These are phyloP conservation scores for Perca flavescens DNA, from an alignment of 2,113 vertebrate genomes.

Conservation along the genomic window DNA sequence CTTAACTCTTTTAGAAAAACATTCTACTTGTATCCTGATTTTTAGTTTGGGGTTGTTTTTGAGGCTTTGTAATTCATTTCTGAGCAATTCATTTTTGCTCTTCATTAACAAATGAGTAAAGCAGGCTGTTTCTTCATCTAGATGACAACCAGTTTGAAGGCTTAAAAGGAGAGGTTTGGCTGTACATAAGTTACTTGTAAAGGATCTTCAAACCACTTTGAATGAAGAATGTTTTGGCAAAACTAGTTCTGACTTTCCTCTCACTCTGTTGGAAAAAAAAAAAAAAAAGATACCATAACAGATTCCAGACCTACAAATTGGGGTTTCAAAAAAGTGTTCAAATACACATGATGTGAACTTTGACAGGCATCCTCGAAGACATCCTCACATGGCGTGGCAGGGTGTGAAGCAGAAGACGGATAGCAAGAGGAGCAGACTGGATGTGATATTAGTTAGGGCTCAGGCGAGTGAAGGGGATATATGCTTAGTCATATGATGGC, in stretches of 20 bases:
- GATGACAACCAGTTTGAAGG: slow-evolving; percentile 7
- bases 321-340: background rate
- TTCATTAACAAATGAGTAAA: background rate
- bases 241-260: background rate
- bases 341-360: slow-evolving; percentile 15
- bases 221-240: slow-evolving; percentile 7
- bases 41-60: slow-evolving; percentile 5
- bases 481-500: slow-evolving; percentile 75
- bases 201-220: slow-evolving; percentile 18
- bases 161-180: slow-evolving; percentile 10
- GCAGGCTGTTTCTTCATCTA: slow-evolving; percentile 21
- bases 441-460: slow-evolving; percentile 65
- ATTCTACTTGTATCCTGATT: slow-evolving; percentile 26
- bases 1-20: slow-evolving; percentile 13
- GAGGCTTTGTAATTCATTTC: slow-evolving; percentile 8
- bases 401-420: slow-evolving; percentile 31
- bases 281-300: slow-evolving; percentile 6
- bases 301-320: slow-evolving; percentile 5
- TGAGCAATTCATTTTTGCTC: slow-evolving; percentile 15
- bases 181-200: slow-evolving; percentile 23
- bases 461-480: slow-evolving; percentile 63
- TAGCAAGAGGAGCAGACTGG: slow-evolving; percentile 53
- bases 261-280: background rate
- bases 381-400: background rate
- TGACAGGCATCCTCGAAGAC: slow-evolving; percentile 29